Evolutionary conservation across 1,140 invertebrate species (phyloP).

Genomic region (Rhagoletis zephyria): DNA sequence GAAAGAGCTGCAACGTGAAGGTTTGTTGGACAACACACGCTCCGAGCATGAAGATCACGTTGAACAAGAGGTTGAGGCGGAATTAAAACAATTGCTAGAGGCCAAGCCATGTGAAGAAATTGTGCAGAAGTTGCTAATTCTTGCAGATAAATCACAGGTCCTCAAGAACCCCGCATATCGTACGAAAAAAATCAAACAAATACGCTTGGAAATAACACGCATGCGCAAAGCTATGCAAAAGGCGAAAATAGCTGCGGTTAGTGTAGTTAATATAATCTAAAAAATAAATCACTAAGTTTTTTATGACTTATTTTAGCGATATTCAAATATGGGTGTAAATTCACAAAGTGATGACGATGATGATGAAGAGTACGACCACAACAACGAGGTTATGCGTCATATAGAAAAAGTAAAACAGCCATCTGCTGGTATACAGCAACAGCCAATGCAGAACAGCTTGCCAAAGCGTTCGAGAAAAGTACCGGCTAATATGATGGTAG

Average conservation of each 20-base stretch:
- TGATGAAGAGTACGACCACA: constrained; percentile 53
- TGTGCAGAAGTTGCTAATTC: constrained; percentile 75
- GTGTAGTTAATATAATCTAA: constrained; percentile 31
- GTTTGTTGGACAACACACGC: constrained; percentile 70
- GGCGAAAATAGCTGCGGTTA: constrained; percentile 66
- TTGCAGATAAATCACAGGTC: constrained; percentile 75
- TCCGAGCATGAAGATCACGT: constrained; percentile 72
- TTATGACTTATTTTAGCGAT: constrained; percentile 45
- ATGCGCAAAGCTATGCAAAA: constrained; percentile 70
- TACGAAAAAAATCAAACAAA: constrained; percentile 75
- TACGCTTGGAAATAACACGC: constrained; percentile 74
- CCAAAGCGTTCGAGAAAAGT: constrained; percentile 63
- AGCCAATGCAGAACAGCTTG: constrained; percentile 39
- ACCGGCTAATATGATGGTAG: constrained; percentile 69
- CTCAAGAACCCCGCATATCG: constrained; percentile 75
- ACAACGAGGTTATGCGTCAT: constrained; percentile 26
- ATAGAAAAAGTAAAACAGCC: constrained; percentile 35
- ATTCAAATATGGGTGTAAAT: constrained; percentile 43
- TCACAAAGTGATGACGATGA: constrained; percentile 56
- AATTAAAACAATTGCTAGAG: constrained; percentile 73
- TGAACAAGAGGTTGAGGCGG: constrained; percentile 75
- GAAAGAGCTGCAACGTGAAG: constrained; percentile 82
- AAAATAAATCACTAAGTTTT: not conserved
- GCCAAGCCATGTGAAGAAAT: constrained; percentile 71
- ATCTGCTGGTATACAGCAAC: not conserved